Conservation (phyloP, 2,888 invertebrate genomes). For the Argyra leucocephala region DNA sequence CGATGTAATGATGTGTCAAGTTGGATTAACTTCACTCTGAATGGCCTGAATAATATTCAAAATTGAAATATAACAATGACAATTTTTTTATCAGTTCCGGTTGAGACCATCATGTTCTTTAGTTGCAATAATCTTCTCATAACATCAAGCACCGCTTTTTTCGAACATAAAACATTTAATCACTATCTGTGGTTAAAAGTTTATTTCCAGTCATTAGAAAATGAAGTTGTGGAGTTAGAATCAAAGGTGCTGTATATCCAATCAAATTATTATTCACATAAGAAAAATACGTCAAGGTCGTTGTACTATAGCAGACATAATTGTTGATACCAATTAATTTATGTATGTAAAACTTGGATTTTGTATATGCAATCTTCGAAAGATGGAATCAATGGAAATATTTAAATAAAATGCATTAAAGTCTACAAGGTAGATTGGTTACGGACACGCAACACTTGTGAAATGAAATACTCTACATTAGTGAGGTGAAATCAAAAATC, state of each 20-base stretch:
- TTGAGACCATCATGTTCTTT: constrained; percentile 99
- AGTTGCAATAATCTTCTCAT: constrained; percentile 94
- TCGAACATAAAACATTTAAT: constrained; percentile 56
- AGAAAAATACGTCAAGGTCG: constrained; percentile 81
- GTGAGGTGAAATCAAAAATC: no score
- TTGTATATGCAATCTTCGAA: constrained; percentile 86
- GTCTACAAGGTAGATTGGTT: no score
- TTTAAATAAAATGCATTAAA: no score
- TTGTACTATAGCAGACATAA: constrained; percentile 97
- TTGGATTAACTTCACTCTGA: constrained; percentile 46
- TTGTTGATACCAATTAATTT: constrained; percentile 92
- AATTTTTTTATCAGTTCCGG: constrained; percentile 76
- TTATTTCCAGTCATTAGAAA: constrained; percentile 99
- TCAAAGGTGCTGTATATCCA: constrained; percentile 86
- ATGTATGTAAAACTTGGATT: constrained; percentile 96
- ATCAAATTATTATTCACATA: constrained; percentile 98
- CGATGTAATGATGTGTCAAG: constrained; percentile 94
- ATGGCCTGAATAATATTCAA: constrained; percentile 86
- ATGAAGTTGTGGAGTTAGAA: constrained; percentile 94
- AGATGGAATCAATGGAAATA: no score
- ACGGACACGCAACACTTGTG: no score
- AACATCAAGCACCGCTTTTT: constrained; percentile 95
- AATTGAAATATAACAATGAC: constrained; percentile 93
- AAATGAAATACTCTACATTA: no score
- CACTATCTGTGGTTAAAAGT: constrained; percentile 83